Evolutionary conservation across 2,113 vertebrate genomes (phyloP), one percentile per base, ranked within the genome.

Genomic region (Opisthocomus hoazin): DNA sequence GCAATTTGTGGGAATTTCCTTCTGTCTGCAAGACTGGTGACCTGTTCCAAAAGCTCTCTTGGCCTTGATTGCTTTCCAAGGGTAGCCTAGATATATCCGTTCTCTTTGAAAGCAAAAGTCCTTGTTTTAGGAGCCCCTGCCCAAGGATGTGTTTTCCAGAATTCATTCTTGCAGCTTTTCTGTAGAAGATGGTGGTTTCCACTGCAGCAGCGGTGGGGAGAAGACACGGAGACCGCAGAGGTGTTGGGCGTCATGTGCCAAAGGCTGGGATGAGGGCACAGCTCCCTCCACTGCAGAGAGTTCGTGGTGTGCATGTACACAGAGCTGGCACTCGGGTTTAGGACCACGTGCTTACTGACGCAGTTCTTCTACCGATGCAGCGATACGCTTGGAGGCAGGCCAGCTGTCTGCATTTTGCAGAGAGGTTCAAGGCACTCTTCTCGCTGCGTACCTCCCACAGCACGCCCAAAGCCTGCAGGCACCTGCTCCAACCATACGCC

Each of bases 271-370:
- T 37, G 74, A 37, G 39, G 54, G 36, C 48, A 43, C 30, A 26
- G 45, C 36, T 80, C 71, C 36, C 60, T 29, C 71, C 19, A 1
- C 51, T 6, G 3, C 24, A 12, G 0, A 2, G 29, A 5, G 20
- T 0, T 30, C 2, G 2, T 46, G n/a, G 30, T 10, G 23, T 4
- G 45, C 24, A 1, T 0, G 0, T 6, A 63, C 20, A 4, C 13
- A 32, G 34, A 54, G 7, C 24, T 1, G 3, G 46, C 0, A 0
- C 58, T 17, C 2, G 14, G n/a, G 9, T 22, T 88, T 83, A 18
- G 5, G 30, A 4, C 37, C 0, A 0, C 1, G 1, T 1, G 56
- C 74, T 54, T 5, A 7, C 83, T 48, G 2, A 30, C 56, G 53
- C 1, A 34, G 36, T 58, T 63, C 54, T 30, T 60, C 29, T 2